Evolutionary conservation across 2,113 vertebrate genomes (phyloP).

Genomic region (Nestor notabilis): DNA sequence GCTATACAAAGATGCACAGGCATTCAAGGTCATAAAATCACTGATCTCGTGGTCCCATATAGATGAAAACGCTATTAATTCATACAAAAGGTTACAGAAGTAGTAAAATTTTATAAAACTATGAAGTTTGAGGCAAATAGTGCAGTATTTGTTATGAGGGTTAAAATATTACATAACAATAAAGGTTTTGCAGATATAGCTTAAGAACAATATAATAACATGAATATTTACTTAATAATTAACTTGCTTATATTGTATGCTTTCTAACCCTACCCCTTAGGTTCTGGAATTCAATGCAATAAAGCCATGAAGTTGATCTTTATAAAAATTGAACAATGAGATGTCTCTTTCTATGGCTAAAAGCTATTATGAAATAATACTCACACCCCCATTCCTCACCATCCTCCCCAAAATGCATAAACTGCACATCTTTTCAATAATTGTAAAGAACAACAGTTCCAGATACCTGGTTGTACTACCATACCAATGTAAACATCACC

Average conservation of each 20-base stretch:
- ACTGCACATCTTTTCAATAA: not conserved
- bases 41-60: not conserved
- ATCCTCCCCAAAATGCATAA: accelerated
- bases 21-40: not conserved
- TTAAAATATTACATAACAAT: not conserved
- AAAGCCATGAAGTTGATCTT: not conserved
- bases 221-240: not conserved
- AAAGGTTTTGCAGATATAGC: not conserved
- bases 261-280: not conserved
- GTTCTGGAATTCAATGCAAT: not conserved
- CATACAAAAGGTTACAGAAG: not conserved
- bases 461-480: not conserved
- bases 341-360: not conserved
- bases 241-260: not conserved
- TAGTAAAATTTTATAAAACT: not conserved
- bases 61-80: not conserved
- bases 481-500: not conserved
- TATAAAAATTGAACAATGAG: not conserved
- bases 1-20: not conserved
- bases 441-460: not conserved
- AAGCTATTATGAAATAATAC: not conserved
- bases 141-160: not conserved
- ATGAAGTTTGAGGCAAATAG: not conserved
- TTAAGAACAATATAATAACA: not conserved
- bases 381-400: not conserved